A percentile compares a stretch with the other conserved stretches of the same genome.
Evolutionary conservation across 2,797 vertebrate genomes (phyloP).

Genomic region (Mus caroli): DNA sequence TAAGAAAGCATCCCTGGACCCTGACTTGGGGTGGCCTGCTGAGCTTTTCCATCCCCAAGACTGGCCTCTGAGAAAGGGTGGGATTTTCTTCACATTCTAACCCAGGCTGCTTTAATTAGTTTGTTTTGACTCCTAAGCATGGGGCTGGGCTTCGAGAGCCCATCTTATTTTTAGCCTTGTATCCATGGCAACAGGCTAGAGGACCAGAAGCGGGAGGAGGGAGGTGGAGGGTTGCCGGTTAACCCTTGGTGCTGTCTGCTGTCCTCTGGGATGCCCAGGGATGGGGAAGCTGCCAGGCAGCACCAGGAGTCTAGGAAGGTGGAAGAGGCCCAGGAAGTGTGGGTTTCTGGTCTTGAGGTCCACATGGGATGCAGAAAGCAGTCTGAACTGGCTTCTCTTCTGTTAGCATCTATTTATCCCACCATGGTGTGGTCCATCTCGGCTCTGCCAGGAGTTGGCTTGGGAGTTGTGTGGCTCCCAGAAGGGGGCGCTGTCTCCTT

Average conservation of each 20-base stretch:
- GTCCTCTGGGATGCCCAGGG: slow-evolving; percentile 22
- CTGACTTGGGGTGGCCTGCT: neutral
- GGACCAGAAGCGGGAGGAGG: slow-evolving; percentile 72
- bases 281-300: neutral
- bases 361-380: neutral
- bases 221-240: slow-evolving; percentile 66
- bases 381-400: neutral
- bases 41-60: slow-evolving; percentile 7
- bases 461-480: neutral
- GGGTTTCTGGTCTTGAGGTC: neutral
- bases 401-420: neutral
- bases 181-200: slow-evolving; percentile 87
- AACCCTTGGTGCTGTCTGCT: slow-evolving; percentile 65
- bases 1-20: neutral
- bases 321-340: neutral
- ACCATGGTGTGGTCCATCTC: neutral
- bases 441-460: neutral
- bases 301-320: neutral
- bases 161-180: slow-evolving; percentile 88
- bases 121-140: slow-evolving; percentile 86
- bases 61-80: slow-evolving; percentile 80
- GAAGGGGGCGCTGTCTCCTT: slow-evolving; percentile 69
- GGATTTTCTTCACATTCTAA: slow-evolving; percentile 83
- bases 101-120: slow-evolving; percentile 84
- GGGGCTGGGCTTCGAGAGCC: slow-evolving; percentile 77